A percentile compares a stretch with the other conserved stretches of the same genome.
These are phyloP conservation scores for Apodemia duryi DNA, from an alignment of 2,888 invertebrate species.

Conservation along the genomic window DNA sequence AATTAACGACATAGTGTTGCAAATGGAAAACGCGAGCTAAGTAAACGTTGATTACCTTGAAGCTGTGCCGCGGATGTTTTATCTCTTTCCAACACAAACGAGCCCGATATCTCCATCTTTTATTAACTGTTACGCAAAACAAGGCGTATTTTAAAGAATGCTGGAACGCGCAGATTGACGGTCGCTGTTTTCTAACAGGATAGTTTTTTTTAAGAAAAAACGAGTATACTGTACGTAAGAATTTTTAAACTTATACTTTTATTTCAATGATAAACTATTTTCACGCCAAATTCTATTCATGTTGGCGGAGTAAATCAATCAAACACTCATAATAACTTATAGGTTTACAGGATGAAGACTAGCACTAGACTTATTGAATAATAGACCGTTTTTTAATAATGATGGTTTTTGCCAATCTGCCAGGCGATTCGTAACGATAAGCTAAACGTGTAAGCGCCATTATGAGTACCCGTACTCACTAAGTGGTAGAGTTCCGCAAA, in stretches of 20 bases:
- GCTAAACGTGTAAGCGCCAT: no score
- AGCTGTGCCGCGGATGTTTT: conserved; percentile 42
- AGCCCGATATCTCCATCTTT: conserved; percentile 40
- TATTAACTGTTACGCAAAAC: conserved; percentile 43
- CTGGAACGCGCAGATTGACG: conserved; percentile 46
- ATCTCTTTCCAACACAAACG: conserved; percentile 39
- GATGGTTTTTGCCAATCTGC: no score
- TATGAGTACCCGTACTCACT: no score
- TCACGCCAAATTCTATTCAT: neutral
- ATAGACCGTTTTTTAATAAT: no score
- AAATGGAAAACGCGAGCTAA: conserved; percentile 56
- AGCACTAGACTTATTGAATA: no score
- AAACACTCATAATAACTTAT: neutral
- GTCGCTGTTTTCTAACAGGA: conserved; percentile 37
- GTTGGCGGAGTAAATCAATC: neutral
- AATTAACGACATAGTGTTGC: conserved; percentile 39
- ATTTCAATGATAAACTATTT: neutral
- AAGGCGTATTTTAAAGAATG: conserved; percentile 47
- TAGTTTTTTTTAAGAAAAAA: conserved; percentile 25
- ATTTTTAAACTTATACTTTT: neutral
- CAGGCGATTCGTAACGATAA: no score
- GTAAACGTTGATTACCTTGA: conserved; percentile 77
- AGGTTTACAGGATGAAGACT: no score
- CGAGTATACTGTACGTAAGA: conserved; percentile 16
- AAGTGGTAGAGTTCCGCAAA: no score